These are phyloP conservation scores for Platyscapa corneri DNA, from an alignment of 1,140 invertebrate species.

Conservation along the genomic window DNA sequence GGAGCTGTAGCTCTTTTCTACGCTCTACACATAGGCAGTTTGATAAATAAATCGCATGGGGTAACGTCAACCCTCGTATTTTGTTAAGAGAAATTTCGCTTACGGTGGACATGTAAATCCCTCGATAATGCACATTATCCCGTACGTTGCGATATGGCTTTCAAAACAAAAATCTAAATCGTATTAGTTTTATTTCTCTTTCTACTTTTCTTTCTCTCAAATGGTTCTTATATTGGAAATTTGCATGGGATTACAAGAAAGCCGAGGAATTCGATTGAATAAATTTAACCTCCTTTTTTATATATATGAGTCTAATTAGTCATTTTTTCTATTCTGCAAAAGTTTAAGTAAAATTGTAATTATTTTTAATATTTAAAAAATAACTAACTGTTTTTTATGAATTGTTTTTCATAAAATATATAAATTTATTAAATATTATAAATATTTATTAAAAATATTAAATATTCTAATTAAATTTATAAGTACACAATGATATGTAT, in stretches of 20 bases:
- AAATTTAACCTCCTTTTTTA: neutral
- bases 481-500: too few species aligned
- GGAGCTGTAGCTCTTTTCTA: neutral
- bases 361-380: too few species aligned
- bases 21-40: slow-evolving; percentile 52
- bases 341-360: too few species aligned
- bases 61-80: neutral
- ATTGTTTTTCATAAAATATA: too few species aligned
- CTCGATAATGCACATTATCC: slow-evolving; percentile 64
- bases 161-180: slow-evolving; percentile 56
- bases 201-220: slow-evolving; percentile 51
- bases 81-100: neutral
- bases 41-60: slow-evolving; percentile 64
- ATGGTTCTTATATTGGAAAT: slow-evolving; percentile 67
- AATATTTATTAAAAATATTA: too few species aligned
- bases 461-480: too few species aligned
- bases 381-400: too few species aligned
- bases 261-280: slow-evolving; percentile 14
- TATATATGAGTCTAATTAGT: neutral
- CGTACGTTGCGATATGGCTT: slow-evolving; percentile 28
- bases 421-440: too few species aligned
- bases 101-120: slow-evolving; percentile 57
- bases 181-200: slow-evolving; percentile 58
- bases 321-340: slow-evolving; percentile 14
- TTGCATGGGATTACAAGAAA: slow-evolving; percentile 67